Percentiles rank a stretch among this genome's conserved stretches.
Conservation (phyloP, 2,797 vertebrate species). For the Xenopus petersii region DNA sequence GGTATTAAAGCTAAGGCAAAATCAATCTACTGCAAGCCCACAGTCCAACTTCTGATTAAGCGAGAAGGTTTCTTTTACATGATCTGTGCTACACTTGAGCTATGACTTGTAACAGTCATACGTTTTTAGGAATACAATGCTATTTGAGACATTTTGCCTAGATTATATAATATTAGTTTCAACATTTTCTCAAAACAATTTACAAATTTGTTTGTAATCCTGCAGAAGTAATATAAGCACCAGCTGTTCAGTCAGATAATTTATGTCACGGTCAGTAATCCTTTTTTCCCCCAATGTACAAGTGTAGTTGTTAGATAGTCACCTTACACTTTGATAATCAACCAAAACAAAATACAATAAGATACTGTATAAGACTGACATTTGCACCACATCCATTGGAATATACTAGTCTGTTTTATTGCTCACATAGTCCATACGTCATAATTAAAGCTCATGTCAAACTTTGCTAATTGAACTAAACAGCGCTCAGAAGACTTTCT, state of each 20-base stretch:
- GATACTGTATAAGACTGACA: neutral
- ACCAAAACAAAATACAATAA: neutral
- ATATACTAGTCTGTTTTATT: slow-evolving; percentile 26
- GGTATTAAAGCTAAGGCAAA: too few species aligned
- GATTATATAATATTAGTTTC: too few species aligned
- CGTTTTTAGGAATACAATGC: too few species aligned
- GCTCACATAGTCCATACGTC: slow-evolving; percentile 33
- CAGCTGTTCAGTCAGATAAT: neutral
- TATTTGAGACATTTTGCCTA: too few species aligned
- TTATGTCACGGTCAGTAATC: neutral
- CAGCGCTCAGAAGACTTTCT: slow-evolving; percentile 40
- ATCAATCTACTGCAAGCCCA: too few species aligned
- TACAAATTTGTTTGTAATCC: neutral
- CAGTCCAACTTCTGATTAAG: too few species aligned
- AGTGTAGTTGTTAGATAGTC: too few species aligned
- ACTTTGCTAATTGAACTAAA: slow-evolving; percentile 47
- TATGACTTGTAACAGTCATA: too few species aligned
- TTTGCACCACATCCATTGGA: slow-evolving; percentile 3
- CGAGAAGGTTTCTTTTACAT: too few species aligned
- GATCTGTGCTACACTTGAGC: too few species aligned
- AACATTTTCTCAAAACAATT: neutral
- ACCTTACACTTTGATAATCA: neutral
- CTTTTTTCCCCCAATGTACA: neutral
- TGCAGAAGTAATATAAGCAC: neutral
- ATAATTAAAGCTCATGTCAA: slow-evolving; percentile 47